A percentile compares a stretch with the other conserved stretches of the same genome.
These are phyloP conservation scores for Helicoverpa armigera DNA, from an alignment of 1,140 invertebrate species.

Conservation along the genomic window DNA sequence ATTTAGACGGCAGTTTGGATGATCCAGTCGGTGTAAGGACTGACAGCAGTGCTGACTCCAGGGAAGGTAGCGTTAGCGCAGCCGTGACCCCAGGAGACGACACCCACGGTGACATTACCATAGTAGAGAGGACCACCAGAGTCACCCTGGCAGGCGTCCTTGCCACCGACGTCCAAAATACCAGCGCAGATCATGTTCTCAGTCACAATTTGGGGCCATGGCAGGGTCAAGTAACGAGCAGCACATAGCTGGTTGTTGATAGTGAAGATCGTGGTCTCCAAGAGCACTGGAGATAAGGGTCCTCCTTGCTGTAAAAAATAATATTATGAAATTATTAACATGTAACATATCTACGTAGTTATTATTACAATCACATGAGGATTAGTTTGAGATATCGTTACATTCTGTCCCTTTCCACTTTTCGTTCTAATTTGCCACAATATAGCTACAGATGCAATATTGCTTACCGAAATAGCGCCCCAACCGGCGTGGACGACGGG, in stretches of 20 bases:
- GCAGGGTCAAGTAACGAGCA: constrained; percentile 52
- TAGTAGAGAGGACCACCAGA: constrained; percentile 89
- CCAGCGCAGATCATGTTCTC: constrained; percentile 72
- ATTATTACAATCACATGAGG: no score
- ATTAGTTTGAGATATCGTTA: no score
- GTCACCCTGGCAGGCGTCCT: constrained; percentile 89
- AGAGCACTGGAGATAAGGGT: constrained; percentile 78
- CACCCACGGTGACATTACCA: constrained; percentile 74
- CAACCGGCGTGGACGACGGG: constrained; percentile 72
- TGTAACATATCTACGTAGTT: no score
- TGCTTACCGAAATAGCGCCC: constrained; percentile 64
- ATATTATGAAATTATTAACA: background rate
- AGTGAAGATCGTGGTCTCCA: constrained; percentile 59
- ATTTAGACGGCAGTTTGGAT: constrained; percentile 59
- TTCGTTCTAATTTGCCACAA: no score
- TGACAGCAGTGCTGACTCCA: constrained; percentile 87
- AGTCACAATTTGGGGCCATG: constrained; percentile 52
- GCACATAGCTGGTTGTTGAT: constrained; percentile 61
- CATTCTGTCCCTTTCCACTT: no score
- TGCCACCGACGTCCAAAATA: constrained; percentile 54
- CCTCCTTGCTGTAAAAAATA: constrained; percentile 69
- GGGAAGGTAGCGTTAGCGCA: constrained; percentile 86
- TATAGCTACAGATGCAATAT: background rate
- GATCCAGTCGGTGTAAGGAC: constrained; percentile 78
- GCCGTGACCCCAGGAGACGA: constrained; percentile 86